phyloP scores from a whole-genome alignment of 2,113 vertebrate genomes.

The Polypterus senegalus region DNA sequence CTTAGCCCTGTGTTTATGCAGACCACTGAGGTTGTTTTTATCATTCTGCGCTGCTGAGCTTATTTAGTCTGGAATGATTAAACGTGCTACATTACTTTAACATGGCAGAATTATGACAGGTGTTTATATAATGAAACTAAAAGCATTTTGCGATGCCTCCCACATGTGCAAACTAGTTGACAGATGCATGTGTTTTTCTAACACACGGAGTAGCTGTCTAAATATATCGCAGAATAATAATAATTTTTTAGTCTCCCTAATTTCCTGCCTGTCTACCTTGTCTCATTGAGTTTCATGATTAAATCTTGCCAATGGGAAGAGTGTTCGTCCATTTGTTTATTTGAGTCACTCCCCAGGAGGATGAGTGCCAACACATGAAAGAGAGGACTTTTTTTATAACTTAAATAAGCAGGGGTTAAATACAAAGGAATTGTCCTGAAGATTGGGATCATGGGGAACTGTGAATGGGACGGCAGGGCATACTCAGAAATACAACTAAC shows the following conservation, averaged over 20 bases:
- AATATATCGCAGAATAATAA: constrained; percentile 36
- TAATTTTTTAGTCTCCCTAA: constrained; percentile 32
- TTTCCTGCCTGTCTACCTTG: not conserved
- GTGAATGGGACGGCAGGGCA: too few species aligned
- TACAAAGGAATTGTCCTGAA: too few species aligned
- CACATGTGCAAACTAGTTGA: constrained; percentile 46
- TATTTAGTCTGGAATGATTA: constrained; percentile 5
- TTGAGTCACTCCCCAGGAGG: too few species aligned
- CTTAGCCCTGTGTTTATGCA: constrained; percentile 1
- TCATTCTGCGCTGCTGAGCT: not conserved
- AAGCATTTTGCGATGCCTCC: constrained; percentile 53
- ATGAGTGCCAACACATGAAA: too few species aligned
- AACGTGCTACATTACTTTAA: constrained; percentile 52
- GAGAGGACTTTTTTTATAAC: too few species aligned
- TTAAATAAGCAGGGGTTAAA: too few species aligned
- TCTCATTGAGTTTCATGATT: too few species aligned
- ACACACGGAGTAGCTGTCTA: constrained; percentile 32
- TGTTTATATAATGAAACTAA: constrained; percentile 53
- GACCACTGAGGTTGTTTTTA: constrained; percentile 1
- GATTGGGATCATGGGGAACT: too few species aligned
- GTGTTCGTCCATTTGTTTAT: too few species aligned
- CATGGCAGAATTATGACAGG: constrained; percentile 58
- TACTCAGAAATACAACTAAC: too few species aligned
- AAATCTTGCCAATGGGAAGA: too few species aligned
- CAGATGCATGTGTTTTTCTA: constrained; percentile 44